phyloP scores from a whole-genome alignment of 2,888 invertebrate genomes.

The Poecilus cupreus region DNA sequence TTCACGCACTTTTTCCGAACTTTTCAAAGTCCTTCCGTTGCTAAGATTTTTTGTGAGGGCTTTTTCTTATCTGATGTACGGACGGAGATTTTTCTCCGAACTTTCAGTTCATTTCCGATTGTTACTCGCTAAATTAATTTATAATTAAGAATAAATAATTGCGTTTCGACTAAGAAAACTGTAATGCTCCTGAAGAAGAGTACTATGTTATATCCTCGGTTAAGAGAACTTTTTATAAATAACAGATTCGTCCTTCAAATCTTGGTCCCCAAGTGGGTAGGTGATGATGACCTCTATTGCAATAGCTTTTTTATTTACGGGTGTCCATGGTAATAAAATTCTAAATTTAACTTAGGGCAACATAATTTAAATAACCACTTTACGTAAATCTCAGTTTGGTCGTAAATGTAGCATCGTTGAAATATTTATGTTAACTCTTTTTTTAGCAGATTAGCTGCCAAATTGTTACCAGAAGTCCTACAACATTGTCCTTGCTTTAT shows the following conservation, averaged over 20 bases:
- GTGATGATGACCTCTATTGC: no score
- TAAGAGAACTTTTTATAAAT: no score
- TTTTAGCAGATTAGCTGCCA: background rate
- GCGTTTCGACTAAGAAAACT: no score
- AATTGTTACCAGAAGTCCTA: background rate
- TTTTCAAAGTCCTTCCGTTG: conserved; percentile 33
- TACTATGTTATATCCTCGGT: no score
- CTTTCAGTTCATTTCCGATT: conserved; percentile 29
- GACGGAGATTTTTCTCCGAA: conserved; percentile 11
- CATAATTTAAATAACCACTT: conserved; percentile 3
- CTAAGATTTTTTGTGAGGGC: background rate
- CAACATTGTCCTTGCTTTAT: no score
- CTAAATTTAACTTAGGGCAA: conserved; percentile 13
- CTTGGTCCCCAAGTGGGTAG: no score
- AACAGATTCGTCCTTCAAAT: no score
- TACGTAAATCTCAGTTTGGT: conserved; percentile 21
- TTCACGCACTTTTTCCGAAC: conserved; percentile 21
- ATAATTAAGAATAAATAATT: background rate
- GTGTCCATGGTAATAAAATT: background rate
- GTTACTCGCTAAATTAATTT: conserved; percentile 14
- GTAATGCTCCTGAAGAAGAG: no score
- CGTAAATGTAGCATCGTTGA: conserved; percentile 20
- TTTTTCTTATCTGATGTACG: background rate
- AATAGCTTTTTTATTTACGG: background rate
- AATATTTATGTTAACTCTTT: conserved; percentile 27